phyloP scores from a whole-genome alignment of 2,888 invertebrate genomes.

The Glaucopsyche alexis region DNA sequence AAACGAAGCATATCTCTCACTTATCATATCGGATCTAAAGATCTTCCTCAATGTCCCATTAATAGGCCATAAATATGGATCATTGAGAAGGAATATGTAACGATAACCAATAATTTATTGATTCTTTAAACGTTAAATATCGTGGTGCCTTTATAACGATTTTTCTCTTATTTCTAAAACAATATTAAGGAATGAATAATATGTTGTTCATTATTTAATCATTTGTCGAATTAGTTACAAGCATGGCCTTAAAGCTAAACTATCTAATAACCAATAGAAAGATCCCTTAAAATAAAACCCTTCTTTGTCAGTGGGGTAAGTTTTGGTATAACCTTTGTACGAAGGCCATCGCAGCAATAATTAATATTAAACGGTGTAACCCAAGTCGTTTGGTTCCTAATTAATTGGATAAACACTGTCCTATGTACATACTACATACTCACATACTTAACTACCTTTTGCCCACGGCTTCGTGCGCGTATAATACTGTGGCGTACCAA shows the following conservation, averaged over 20 bases:
- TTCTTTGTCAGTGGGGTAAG: background rate
- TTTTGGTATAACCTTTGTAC: background rate
- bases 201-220: too few relatives aligned
- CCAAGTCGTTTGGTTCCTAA: constrained; percentile 43
- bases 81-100: background rate
- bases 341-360: background rate
- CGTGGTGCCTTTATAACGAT: background rate
- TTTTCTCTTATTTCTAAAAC: too few relatives aligned
- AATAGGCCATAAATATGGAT: constrained; percentile 10
- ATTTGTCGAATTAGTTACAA: too few relatives aligned
- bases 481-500: too few relatives aligned
- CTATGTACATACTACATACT: background rate
- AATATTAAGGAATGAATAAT: too few relatives aligned
- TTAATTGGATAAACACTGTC: constrained; percentile 16
- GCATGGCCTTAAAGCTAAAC: too few relatives aligned
- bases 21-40: background rate
- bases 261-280: too few relatives aligned
- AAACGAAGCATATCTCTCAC: background rate
- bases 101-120: background rate
- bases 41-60: background rate
- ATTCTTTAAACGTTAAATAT: background rate
- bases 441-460: too few relatives aligned
- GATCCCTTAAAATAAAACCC: background rate
- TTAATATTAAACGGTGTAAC: background rate
- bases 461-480: too few relatives aligned